A percentile compares a stretch with the other conserved stretches of the same genome.
Evolutionary conservation across 2,797 vertebrate genomes (phyloP).

Genomic region (Enteromius mattozi): DNA sequence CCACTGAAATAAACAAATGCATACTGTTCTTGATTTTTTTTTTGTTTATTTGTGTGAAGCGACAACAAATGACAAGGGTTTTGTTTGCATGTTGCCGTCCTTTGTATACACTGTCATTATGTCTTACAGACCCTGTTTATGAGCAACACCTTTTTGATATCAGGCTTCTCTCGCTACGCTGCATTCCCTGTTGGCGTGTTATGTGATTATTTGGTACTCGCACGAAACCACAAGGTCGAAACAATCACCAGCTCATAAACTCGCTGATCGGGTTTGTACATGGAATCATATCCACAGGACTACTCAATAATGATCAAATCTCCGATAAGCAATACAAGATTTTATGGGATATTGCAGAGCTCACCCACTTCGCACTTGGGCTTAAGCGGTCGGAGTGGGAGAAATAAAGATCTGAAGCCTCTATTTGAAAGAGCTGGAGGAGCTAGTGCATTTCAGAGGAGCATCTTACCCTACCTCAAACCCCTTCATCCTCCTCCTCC

Average conservation of each 20-base stretch:
- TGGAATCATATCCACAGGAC: conserved; percentile 42
- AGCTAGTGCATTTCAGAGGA: conserved; percentile 38
- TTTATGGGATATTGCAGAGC: conserved; percentile 50
- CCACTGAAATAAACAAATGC: neutral
- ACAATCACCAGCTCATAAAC: conserved; percentile 52
- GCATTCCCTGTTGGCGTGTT: conserved; percentile 24
- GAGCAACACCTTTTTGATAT: conserved; percentile 43
- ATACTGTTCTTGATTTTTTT: neutral
- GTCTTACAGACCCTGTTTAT: conserved; percentile 21
- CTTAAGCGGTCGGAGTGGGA: conserved; percentile 22
- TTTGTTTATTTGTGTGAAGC: conserved; percentile 10
- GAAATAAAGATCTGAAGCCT: conserved; percentile 43
- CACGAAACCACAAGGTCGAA: conserved; percentile 47
- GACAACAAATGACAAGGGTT: conserved; percentile 31
- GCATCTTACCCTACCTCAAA: conserved; percentile 50
- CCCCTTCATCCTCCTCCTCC: conserved; percentile 14
- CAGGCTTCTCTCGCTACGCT: conserved; percentile 16
- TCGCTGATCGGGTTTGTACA: conserved; percentile 42
- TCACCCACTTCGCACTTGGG: conserved; percentile 50
- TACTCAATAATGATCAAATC: conserved; percentile 45
- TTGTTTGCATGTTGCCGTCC: conserved; percentile 18
- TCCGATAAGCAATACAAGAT: conserved; percentile 44
- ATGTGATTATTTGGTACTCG: conserved; percentile 42
- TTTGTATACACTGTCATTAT: conserved; percentile 35
- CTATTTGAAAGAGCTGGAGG: conserved; percentile 21